Conservation (phyloP, 1,140 invertebrate species). For the silkworm (Bombyx mori) region DNA sequence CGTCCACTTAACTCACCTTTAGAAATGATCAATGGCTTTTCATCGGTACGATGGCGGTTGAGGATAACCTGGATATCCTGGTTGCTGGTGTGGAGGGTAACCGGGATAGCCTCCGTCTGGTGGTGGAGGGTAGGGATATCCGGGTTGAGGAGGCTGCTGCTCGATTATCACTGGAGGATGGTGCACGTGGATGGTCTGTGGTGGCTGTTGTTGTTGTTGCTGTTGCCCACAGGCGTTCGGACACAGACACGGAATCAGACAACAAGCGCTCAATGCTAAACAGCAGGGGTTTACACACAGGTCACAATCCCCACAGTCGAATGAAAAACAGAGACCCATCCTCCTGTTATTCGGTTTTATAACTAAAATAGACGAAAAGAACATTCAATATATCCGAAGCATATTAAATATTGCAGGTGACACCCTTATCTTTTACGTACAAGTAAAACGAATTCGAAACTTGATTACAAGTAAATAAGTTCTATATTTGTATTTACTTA, state of each 20-base stretch:
- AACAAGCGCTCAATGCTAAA: constrained; percentile 52
- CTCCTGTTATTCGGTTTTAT: constrained; percentile 20
- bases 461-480: constrained; percentile 12
- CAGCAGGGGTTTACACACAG: constrained; percentile 53
- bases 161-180: constrained; percentile 47
- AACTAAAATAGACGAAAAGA: constrained; percentile 35
- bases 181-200: constrained; percentile 40
- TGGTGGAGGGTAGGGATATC: constrained; percentile 40
- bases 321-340: constrained; percentile 59
- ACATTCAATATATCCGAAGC: constrained; percentile 1
- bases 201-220: constrained; percentile 30
- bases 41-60: constrained; percentile 27
- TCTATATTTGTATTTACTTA: constrained; percentile 4
- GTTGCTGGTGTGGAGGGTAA: constrained; percentile 26
- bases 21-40: constrained; percentile 18
- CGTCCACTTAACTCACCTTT: constrained; percentile 47
- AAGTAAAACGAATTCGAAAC: not conserved
- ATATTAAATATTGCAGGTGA: not conserved
- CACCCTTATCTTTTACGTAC: not conserved
- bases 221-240: constrained; percentile 59
- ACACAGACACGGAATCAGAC: constrained; percentile 51
- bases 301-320: constrained; percentile 57
- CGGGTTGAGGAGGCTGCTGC: constrained; percentile 32
- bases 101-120: constrained; percentile 24
- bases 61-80: constrained; percentile 28